Conservation (phyloP, 2,797 vertebrate species). For the Rhabdophis nuchalis region DNA sequence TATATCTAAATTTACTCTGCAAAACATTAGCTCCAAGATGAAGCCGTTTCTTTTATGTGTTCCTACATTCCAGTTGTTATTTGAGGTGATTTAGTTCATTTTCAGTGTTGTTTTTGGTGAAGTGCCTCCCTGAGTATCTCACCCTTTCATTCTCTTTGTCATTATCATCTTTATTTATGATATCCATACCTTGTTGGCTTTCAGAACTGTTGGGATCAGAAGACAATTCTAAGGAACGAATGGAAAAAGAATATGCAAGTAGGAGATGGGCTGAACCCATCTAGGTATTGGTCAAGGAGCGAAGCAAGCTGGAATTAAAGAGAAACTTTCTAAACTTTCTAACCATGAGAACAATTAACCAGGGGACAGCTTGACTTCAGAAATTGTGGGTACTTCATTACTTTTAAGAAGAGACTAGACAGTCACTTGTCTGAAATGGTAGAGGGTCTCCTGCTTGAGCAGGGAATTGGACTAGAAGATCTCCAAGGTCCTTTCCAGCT, state of each 20-base stretch:
- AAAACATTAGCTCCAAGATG: not conserved
- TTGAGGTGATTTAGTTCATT: not conserved
- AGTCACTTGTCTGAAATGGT: not conserved
- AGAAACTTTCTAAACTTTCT: not conserved
- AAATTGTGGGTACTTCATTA: not conserved
- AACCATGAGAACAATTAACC: not conserved
- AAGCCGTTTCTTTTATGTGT: not conserved
- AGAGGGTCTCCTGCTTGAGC: not conserved
- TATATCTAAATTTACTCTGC: not conserved
- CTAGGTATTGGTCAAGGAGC: not conserved
- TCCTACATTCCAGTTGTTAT: not conserved
- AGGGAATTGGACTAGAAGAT: not conserved
- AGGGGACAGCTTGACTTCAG: not conserved
- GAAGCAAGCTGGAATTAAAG: not conserved
- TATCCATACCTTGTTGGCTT: not conserved
- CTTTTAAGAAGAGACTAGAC: not conserved
- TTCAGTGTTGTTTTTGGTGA: not conserved
- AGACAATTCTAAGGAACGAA: not conserved
- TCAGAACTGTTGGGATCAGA: not conserved
- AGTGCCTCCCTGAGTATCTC: not conserved
- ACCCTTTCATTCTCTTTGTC: not conserved
- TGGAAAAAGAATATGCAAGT: not conserved
- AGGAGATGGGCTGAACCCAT: not conserved
- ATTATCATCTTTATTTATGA: not conserved
- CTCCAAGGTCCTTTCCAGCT: not conserved